phyloP scores from a whole-genome alignment of 2,113 vertebrate species.

The Dipodomys ordii region DNA sequence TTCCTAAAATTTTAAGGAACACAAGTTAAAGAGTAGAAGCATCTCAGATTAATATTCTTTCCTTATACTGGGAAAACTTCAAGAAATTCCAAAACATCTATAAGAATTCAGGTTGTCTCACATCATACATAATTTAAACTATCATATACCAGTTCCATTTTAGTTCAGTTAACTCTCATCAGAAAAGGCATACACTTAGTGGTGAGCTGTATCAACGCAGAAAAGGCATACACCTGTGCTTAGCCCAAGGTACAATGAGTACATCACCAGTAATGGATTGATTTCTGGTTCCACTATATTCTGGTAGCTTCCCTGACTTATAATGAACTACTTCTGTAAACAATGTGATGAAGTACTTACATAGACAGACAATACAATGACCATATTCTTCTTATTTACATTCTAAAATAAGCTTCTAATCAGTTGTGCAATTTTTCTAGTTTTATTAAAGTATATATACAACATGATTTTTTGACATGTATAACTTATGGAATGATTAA shows the following conservation, averaged over 20 bases:
- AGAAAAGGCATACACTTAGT: background rate
- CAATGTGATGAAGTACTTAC: constrained; percentile 1
- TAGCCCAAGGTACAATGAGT: constrained; percentile 15
- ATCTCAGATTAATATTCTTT: constrained; percentile 12
- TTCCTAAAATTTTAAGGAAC: constrained; percentile 7
- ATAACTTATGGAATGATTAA: background rate
- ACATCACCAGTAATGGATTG: background rate
- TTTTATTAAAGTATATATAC: background rate
- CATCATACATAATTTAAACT: background rate
- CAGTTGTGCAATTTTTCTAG: background rate
- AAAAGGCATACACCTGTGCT: background rate
- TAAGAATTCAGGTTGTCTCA: background rate
- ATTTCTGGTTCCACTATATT: constrained; percentile 25
- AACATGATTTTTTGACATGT: background rate
- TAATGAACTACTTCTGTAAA: background rate
- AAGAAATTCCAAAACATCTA: background rate
- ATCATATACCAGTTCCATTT: background rate
- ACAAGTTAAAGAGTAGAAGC: background rate
- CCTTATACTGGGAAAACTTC: background rate
- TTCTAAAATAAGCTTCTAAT: constrained; percentile 45
- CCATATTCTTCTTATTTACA: background rate
- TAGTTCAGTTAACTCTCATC: constrained; percentile 9
- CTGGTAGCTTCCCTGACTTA: background rate
- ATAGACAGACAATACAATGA: background rate
- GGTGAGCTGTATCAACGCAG: background rate